phyloP scores from a whole-genome alignment of 2,797 vertebrate genomes.

The Leucoraja ocellata region DNA sequence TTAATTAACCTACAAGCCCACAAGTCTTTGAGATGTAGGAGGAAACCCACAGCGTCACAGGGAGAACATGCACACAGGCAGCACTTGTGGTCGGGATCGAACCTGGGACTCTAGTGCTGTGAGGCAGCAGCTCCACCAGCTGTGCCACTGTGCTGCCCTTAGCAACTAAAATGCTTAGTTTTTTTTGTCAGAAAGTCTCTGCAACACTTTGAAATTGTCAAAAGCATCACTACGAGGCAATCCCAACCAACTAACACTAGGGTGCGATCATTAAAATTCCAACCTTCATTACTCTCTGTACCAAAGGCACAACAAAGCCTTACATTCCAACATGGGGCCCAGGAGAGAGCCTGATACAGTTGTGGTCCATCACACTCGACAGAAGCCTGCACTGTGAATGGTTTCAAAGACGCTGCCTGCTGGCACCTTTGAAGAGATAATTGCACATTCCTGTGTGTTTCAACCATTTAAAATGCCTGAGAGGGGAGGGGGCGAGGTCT shows the following conservation, averaged over 20 bases:
- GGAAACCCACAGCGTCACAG: too few relatives aligned
- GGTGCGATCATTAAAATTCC: neutral
- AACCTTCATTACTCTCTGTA: neutral
- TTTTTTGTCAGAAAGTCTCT: neutral
- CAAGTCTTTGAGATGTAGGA: too few relatives aligned
- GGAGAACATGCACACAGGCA: too few relatives aligned
- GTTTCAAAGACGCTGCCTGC: neutral
- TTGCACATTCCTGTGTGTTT: neutral
- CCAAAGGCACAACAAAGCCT: neutral
- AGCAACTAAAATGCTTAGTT: neutral
- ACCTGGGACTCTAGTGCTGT: too few relatives aligned
- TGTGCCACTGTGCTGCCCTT: too few relatives aligned
- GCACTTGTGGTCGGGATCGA: too few relatives aligned
- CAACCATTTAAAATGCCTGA: neutral
- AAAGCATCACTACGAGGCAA: neutral
- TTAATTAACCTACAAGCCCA: too few relatives aligned
- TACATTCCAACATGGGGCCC: neutral
- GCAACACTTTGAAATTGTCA: neutral
- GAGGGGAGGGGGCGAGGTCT: neutral
- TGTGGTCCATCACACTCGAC: neutral
- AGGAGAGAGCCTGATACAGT: neutral
- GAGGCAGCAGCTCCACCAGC: too few relatives aligned
- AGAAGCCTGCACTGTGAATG: neutral
- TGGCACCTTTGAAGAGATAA: slow-evolving; percentile 3
- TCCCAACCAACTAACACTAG: neutral